Conservation (phyloP, 2,113 vertebrate genomes). For the Burhinus bistriatus region DNA sequence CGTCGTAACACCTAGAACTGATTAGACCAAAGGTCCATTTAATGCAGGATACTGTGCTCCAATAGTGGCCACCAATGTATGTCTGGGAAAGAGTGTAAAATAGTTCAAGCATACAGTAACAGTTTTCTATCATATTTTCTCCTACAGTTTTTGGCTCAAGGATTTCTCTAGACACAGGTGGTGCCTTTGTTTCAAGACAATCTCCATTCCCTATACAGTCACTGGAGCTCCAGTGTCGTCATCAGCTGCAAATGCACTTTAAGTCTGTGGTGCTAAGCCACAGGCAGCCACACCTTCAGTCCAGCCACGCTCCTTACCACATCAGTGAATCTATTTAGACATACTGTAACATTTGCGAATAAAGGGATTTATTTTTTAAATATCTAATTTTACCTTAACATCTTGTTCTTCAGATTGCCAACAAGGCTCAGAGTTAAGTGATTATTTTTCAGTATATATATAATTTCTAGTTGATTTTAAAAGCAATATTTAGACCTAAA, state of each 20-base stretch:
- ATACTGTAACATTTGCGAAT: not conserved
- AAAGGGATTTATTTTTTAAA: not conserved
- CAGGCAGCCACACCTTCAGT: not conserved
- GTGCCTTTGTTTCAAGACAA: not conserved
- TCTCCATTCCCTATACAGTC: not conserved
- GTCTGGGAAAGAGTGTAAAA: not conserved
- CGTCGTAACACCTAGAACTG: not conserved
- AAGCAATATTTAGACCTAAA: not conserved
- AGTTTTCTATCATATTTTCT: not conserved
- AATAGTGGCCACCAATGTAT: not conserved
- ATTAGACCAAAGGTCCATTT: not conserved
- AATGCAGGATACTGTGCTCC: not conserved
- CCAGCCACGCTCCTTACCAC: not conserved
- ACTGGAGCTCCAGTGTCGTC: not conserved
- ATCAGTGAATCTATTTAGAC: not conserved
- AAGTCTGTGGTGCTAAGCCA: not conserved
- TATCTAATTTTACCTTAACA: not conserved
- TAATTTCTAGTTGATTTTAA: not conserved
- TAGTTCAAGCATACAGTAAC: not conserved
- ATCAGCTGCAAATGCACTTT: not conserved
- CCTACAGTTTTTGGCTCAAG: not conserved
- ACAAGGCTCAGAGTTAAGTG: not conserved
- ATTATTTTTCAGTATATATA: not conserved
- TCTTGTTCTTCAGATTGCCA: not conserved
- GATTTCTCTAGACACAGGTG: not conserved